Evolutionary conservation across 2,797 vertebrate genomes (phyloP).

Genomic region (Megalops cyprinoides): DNA sequence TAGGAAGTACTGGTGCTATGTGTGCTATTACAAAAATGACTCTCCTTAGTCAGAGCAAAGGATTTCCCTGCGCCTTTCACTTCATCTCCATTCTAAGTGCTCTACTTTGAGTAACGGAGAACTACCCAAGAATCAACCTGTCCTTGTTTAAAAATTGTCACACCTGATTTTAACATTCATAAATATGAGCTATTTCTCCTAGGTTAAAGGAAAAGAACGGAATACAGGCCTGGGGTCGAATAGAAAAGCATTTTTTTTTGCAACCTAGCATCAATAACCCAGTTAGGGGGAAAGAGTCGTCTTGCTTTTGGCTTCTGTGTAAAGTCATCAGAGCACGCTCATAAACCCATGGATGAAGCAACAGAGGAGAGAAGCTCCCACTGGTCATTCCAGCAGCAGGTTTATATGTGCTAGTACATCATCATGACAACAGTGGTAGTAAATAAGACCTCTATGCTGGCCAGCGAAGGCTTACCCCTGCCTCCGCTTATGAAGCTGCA

Average conservation of each 20-base stretch:
- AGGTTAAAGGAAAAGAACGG: background rate
- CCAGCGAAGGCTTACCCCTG: background rate
- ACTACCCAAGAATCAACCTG: background rate
- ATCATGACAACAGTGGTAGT: background rate
- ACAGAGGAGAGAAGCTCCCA: background rate
- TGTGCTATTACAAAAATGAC: background rate
- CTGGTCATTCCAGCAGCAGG: background rate
- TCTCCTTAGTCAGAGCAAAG: background rate
- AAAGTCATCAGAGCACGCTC: background rate
- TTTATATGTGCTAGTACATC: background rate
- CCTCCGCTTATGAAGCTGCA: background rate
- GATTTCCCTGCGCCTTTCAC: background rate
- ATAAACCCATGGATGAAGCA: background rate
- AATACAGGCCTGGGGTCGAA: background rate
- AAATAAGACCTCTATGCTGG: background rate
- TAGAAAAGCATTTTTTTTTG: background rate
- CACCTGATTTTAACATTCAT: background rate
- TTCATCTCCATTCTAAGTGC: background rate
- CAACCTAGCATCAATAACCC: background rate
- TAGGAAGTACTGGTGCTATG: too few species aligned
- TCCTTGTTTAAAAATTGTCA: background rate
- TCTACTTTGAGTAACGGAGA: background rate
- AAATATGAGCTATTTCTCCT: background rate
- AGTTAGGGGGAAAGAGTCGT: background rate
- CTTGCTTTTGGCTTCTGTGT: background rate